Conservation (phyloP, 2,797 vertebrate genomes). For the Monodelphis domestica region DNA sequence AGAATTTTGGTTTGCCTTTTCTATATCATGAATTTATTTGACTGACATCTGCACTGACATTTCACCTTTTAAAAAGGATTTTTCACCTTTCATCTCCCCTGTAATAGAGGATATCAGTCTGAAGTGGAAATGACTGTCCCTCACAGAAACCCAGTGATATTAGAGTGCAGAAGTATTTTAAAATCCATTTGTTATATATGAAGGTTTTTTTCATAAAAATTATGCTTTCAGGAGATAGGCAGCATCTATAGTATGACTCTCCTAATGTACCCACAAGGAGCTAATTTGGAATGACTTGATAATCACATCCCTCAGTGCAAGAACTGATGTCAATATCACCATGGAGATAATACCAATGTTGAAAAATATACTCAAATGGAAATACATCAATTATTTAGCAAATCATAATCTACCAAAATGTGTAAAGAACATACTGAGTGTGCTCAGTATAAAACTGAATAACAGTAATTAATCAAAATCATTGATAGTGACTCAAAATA, state of each 20-base stretch:
- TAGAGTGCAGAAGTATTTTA: conserved; percentile 18
- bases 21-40: not conserved
- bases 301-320: conserved; percentile 56
- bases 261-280: conserved; percentile 50
- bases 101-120: not conserved
- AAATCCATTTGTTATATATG: not conserved
- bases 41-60: not conserved
- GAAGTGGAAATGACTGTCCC: conserved; percentile 5
- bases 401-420: conserved; percentile 34
- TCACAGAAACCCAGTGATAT: conserved; percentile 17
- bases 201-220: conserved; percentile 48
- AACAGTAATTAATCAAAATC: conserved; percentile 29
- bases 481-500: conserved; percentile 43
- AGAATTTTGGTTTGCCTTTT: not conserved
- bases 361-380: conserved; percentile 57
- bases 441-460: conserved; percentile 41
- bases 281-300: conserved; percentile 56
- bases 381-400: conserved; percentile 68
- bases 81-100: not conserved
- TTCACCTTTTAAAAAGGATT: not conserved
- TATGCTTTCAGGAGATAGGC: conserved; percentile 18
- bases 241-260: not conserved
- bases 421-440: conserved; percentile 21
- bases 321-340: conserved; percentile 62
- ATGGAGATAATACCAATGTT: conserved; percentile 53